Evolutionary conservation across 2,113 vertebrate genomes (phyloP).

Genomic region (human (Homo sapiens)): DNA sequence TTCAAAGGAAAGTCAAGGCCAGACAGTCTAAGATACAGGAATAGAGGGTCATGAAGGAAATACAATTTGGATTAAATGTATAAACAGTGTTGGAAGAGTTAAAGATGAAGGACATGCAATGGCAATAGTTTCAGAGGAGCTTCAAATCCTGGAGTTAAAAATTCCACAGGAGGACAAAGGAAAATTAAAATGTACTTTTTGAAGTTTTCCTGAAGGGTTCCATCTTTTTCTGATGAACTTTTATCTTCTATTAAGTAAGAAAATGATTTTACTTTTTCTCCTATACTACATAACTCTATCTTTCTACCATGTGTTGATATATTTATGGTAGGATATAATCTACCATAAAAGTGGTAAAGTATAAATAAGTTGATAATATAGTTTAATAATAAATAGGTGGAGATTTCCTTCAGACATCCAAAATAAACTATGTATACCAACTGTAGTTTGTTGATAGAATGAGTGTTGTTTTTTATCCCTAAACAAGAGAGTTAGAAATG

Average conservation of each 20-base stretch:
- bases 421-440: neutral
- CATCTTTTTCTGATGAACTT: neutral
- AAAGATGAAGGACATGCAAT: constrained; percentile 15
- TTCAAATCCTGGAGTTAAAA: neutral
- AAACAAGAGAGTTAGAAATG: neutral
- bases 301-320: neutral
- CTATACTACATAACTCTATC: neutral
- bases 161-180: neutral
- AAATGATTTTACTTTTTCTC: constrained; percentile 10
- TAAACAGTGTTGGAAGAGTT: constrained; percentile 54
- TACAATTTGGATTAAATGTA: neutral
- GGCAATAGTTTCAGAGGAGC: constrained; percentile 8
- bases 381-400: neutral
- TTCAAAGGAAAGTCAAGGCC: constrained; percentile 68
- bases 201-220: neutral
- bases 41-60: constrained; percentile 24
- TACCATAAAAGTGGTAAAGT: constrained; percentile 77
- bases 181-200: neutral
- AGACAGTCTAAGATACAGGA: constrained; percentile 47
- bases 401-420: neutral
- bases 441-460: neutral
- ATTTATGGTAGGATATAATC: neutral
- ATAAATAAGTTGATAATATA: neutral
- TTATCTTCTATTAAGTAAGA: neutral
- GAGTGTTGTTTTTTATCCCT: neutral